Base-by-base conservation (phyloP, 37 sponge, comb jelly and placozoan species). In the Ephydatia muelleri region DNA sequence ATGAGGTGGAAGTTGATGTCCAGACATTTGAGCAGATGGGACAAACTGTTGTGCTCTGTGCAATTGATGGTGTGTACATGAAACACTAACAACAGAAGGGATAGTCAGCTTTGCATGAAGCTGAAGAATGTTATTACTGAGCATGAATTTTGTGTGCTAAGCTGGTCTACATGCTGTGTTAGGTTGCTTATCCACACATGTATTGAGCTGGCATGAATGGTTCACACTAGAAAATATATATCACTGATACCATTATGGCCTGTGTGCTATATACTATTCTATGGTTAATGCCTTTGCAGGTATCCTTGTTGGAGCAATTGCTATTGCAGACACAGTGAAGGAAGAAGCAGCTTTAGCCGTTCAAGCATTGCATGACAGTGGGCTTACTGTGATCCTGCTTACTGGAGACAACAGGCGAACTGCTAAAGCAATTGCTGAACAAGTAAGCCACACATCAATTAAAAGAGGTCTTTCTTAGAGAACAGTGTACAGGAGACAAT, bases 401-500 rank as follows among this genome's bases (percentile, higher is more conserved):
- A 98, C 99, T 38, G 99, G 99, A 32, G 99, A 98, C 78, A 98
- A 98, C 82, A 77, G 82, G 32, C 81, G 87, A 37, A 98, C 99
- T 21, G 99, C 99, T 21, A 66, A 77, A 33, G 93, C 97, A 38
- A 94, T 98, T 71, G 99, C 97, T 27, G 85, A 89, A 49, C 91
- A 97, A 81, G 98, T 95, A 19, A 82, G 83, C 31, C 32, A 31
- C n/a, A n/a, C n/a, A n/a, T n/a, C n/a, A n/a, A n/a, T n/a, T n/a
- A 25, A 13, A 40, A 34, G 19, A 40, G 28, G 36, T 32, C 14
- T 76, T 36, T 40, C 38, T 25, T 23, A n/a, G n/a, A n/a, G n/a
- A n/a, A n/a, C n/a, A n/a, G n/a, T n/a, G n/a, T 28, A 28, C 19
- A 73, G 38, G 49, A 77, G 26, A 77, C 16, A 26, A n/a, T 77